phyloP scores from a whole-genome alignment of 2,113 vertebrate genomes.

The Atherinomorus stipes region DNA sequence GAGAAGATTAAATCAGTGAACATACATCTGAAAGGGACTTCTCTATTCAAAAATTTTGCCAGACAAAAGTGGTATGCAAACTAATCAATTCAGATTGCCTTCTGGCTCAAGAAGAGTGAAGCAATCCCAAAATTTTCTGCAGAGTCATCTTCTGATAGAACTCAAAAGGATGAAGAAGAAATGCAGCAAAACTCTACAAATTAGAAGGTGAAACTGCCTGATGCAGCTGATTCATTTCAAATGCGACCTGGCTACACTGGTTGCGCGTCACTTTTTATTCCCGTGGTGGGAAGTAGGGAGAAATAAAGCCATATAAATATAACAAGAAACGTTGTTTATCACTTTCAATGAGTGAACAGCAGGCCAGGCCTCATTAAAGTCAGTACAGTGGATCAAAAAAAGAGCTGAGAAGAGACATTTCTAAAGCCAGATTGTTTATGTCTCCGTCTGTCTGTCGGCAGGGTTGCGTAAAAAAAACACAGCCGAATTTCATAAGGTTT shows the following conservation, averaged over 20 bases:
- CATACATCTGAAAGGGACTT: too few relatives aligned
- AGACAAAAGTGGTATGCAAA: too few relatives aligned
- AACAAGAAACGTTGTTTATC: background rate
- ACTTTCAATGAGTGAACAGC: background rate
- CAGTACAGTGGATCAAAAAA: background rate
- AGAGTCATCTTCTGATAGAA: background rate
- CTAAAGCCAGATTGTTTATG: too few relatives aligned
- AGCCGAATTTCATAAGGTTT: background rate
- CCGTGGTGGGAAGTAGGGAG: too few relatives aligned
- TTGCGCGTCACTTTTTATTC: background rate
- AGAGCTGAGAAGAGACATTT: background rate
- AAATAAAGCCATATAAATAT: background rate
- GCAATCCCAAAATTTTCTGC: background rate
- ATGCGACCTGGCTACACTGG: background rate
- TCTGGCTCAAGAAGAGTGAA: background rate
- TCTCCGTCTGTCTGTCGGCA: too few relatives aligned
- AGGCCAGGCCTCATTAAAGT: background rate
- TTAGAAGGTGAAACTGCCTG: background rate
- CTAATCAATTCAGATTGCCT: too few relatives aligned
- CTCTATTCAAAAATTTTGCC: too few relatives aligned
- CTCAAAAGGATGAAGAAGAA: background rate
- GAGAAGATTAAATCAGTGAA: too few relatives aligned
- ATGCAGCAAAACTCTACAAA: background rate
- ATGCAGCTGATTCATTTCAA: background rate
- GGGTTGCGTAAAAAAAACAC: background rate